These are phyloP conservation scores for Ifrita kowaldi DNA, from an alignment of 2,113 vertebrate genomes.

Conservation along the genomic window DNA sequence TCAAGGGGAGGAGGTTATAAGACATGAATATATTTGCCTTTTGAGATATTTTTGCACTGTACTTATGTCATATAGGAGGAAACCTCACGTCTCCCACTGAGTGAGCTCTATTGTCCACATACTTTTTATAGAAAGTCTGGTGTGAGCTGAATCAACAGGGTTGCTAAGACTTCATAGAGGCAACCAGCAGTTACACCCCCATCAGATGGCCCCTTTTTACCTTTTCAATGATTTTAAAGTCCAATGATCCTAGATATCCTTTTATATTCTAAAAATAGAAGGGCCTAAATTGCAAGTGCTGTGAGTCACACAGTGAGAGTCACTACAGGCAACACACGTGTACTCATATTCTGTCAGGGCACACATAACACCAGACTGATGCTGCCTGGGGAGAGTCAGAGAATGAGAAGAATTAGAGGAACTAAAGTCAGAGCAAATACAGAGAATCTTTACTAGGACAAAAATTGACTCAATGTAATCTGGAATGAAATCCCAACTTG, in stretches of 20 bases:
- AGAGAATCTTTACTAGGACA: neutral
- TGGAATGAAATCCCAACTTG: neutral
- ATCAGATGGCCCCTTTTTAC: neutral
- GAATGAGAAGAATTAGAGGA: neutral
- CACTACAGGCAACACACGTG: neutral
- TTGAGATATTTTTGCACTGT: slow-evolving; percentile 11
- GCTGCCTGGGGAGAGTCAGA: neutral
- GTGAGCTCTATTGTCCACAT: neutral
- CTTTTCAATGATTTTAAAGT: neutral
- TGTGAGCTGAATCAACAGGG: neutral
- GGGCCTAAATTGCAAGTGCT: neutral
- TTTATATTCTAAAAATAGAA: neutral
- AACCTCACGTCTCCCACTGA: neutral
- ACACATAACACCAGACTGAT: neutral
- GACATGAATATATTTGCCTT: neutral
- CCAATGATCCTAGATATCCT: neutral
- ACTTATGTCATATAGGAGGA: neutral
- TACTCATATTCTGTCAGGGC: neutral
- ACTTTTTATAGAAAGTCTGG: neutral
- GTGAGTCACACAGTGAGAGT: neutral
- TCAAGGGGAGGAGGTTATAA: neutral
- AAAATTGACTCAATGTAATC: neutral
- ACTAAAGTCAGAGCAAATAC: neutral
- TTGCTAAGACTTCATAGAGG: neutral
- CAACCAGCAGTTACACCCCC: neutral